A percentile compares a stretch with the other conserved stretches of the same genome.
Evolutionary conservation across 2,113 vertebrate species (phyloP).

Genomic region (Mirza zaza): DNA sequence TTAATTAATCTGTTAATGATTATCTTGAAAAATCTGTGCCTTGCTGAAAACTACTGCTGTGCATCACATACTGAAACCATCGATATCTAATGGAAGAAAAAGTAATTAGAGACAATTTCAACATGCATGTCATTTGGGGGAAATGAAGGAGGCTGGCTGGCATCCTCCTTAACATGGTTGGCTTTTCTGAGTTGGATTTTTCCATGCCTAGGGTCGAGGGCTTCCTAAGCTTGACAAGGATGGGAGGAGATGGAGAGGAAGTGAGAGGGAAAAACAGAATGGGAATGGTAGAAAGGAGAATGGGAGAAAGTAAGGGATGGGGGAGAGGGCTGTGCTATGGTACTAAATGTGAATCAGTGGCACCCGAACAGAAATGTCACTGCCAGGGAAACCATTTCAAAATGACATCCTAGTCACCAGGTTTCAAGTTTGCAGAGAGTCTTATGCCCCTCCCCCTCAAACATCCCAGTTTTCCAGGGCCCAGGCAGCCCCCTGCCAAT

Average conservation of each 20-base stretch:
- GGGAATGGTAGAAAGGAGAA: not conserved
- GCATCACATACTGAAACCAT: not conserved
- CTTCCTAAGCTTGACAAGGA: not conserved
- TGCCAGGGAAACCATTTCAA: slow-evolving; percentile 26
- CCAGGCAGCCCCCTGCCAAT: not conserved
- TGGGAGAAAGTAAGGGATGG: not conserved
- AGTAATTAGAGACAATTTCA: not conserved
- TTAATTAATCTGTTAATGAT: slow-evolving; percentile 22
- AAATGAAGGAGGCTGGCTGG: not conserved
- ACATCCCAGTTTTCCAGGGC: not conserved
- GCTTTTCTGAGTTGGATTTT: not conserved
- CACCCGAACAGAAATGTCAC: slow-evolving; percentile 35
- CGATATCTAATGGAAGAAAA: not conserved
- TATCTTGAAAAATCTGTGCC: not conserved
- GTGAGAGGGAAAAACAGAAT: not conserved
- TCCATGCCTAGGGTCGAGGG: not conserved
- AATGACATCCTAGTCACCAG: not conserved
- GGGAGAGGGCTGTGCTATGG: not conserved
- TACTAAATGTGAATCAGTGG: not conserved
- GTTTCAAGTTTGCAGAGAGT: not conserved
- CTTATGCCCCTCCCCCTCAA: not conserved
- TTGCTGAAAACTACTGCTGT: not conserved
- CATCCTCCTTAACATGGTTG: not conserved
- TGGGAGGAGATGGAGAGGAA: not conserved
- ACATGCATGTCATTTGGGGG: not conserved